These are phyloP conservation scores for Cotesia glomerata DNA, from an alignment of 1,140 invertebrate genomes.

Conservation along the genomic window DNA sequence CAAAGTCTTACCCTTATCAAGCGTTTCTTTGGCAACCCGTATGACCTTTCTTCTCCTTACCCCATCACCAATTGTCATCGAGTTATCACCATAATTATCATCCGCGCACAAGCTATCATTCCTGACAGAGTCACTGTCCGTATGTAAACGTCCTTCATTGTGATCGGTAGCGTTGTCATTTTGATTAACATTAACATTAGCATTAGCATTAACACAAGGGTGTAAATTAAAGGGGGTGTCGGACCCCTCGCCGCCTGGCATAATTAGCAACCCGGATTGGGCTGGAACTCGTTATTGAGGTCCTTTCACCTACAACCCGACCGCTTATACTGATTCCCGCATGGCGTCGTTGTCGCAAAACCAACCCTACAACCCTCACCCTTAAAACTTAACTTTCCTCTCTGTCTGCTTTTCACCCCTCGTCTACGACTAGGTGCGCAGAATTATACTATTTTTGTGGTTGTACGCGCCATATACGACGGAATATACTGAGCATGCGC, in stretches of 20 bases:
- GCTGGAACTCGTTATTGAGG: constrained; percentile 43
- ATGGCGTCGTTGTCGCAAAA: constrained; percentile 43
- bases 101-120: constrained; percentile 34
- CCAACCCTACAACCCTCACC: constrained; percentile 20
- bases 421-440: neutral
- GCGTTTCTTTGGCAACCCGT: constrained; percentile 68
- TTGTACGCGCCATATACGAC: no score
- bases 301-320: constrained; percentile 54
- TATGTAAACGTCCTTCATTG: constrained; percentile 10
- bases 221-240: constrained; percentile 47
- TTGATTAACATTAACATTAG: no score
- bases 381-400: neutral
- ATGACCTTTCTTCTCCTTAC: constrained; percentile 67
- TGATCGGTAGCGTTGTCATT: neutral
- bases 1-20: constrained; percentile 66
- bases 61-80: constrained; percentile 46
- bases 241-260: constrained; percentile 63
- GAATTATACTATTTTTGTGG: no score
- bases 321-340: constrained; percentile 49
- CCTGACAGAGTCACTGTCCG: constrained; percentile 39
- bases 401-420: neutral
- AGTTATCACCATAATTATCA: constrained; percentile 26
- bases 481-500: no score
- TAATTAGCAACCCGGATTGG: constrained; percentile 45
- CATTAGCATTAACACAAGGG: no score